Base-by-base conservation (phyloP, 1,140 invertebrate species). In the Drosophila burlai region DNA sequence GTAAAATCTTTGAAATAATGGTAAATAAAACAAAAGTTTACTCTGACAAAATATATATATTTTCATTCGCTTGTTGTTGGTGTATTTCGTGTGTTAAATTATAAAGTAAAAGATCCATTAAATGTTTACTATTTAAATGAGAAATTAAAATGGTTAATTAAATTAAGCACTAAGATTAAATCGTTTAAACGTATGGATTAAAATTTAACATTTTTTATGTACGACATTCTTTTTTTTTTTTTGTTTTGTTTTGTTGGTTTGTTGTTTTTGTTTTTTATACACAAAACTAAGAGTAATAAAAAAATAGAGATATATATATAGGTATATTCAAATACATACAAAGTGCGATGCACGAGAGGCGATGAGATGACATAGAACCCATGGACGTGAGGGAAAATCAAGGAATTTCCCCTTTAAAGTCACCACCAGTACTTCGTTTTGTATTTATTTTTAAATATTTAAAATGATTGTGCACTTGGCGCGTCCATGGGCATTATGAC, bases 41-140 rank as follows among this genome's bases (percentile, higher is more conserved):
- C 45, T 73, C 69, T 72, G 69, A 73, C 69, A 73, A 73, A 73
- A 72, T 42, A 72, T 68, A 66, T 66, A 60, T 71, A 40, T 72
- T 71, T 72, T 65, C 62, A 46, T 68, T 69, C 55, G 52, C 38
- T 71, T 54, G 29, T 71, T 54, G 29, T 54, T 34, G 50, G 15
- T 49, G 47, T 50, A 10, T 5, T 50, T 50, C 24, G 26, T 50
- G 50, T 58, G 69, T 73, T 73, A 72, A 73, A 72, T 50, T 71
- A 72, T 36, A 36, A 72, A 24, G 57, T 59, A 59, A 72, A 54
- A 72, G 31, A 71, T 72, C 65, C 40, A 72, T 69, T 72, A 69
- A 66, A 66, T 69, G 66, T 69, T 65, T 36, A 64, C 62, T 50
- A 61, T 43, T 61, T 13, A 73, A 59, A 72, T 73, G 45, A 73